phyloP scores from a whole-genome alignment of 2,888 invertebrate species.

The Axea sp. region DNA sequence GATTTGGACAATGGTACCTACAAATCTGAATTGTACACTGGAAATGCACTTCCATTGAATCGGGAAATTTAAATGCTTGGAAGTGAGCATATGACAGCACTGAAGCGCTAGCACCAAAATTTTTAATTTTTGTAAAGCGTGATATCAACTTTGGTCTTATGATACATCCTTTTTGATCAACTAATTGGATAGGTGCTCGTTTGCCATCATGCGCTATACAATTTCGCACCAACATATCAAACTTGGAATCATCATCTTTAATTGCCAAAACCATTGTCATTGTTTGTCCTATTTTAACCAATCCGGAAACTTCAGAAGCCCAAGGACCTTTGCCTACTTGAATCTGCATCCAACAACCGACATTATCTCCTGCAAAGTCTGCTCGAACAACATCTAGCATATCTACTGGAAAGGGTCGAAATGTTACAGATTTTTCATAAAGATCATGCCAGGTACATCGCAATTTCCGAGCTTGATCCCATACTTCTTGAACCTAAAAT shows the following conservation, averaged over 20 bases:
- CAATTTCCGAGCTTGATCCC: conserved; percentile 95
- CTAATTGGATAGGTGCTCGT: conserved; percentile 94
- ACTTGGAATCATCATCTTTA: conserved; percentile 96
- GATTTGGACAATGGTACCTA: conserved; percentile 94
- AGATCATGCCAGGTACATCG: conserved; percentile 97
- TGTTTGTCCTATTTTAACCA: conserved; percentile 96
- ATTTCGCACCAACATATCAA: conserved; percentile 96
- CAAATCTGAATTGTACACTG: conserved; percentile 97
- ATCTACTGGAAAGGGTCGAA: conserved; percentile 96
- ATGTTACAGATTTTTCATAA: conserved; percentile 96
- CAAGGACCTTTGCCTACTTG: conserved; percentile 97
- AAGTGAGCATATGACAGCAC: conserved; percentile 95
- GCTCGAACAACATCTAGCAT: conserved; percentile 97
- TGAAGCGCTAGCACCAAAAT: conserved; percentile 95
- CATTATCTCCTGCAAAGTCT: conserved; percentile 96
- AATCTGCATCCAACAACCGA: conserved; percentile 98
- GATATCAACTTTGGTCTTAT: conserved; percentile 96
- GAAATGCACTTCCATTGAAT: conserved; percentile 97
- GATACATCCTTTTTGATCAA: conserved; percentile 95
- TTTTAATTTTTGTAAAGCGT: conserved; percentile 95
- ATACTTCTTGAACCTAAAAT: conserved; percentile 91
- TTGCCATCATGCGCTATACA: conserved; percentile 97
- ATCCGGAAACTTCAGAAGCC: conserved; percentile 96
- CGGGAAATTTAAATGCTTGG: conserved; percentile 97
- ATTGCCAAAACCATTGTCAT: conserved; percentile 98